Conservation (phyloP, 2,888 invertebrate genomes). For the Ptilodon capucinus region DNA sequence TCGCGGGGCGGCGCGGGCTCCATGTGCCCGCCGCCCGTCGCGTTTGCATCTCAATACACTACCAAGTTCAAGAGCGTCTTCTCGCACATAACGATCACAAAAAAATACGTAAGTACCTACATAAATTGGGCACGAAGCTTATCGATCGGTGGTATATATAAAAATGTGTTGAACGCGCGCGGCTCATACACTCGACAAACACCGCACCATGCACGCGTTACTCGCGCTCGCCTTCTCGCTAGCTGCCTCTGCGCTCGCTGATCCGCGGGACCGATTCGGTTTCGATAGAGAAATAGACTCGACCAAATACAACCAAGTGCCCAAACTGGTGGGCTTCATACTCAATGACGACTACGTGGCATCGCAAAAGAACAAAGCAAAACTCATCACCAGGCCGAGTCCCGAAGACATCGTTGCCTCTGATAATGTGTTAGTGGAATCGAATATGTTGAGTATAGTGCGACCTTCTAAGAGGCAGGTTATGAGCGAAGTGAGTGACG, state of each 20-base stretch:
- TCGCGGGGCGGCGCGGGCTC: slow-evolving; percentile 24
- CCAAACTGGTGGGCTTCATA: slow-evolving; percentile 60
- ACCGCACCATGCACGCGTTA: slow-evolving; percentile 77
- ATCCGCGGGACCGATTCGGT: slow-evolving; percentile 61
- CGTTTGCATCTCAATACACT: slow-evolving; percentile 47
- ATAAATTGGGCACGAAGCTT: slow-evolving; percentile 76
- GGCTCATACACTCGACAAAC: slow-evolving; percentile 73
- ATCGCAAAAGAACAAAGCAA: slow-evolving; percentile 65
- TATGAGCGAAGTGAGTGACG: slow-evolving; percentile 42
- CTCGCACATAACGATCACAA: slow-evolving; percentile 51
- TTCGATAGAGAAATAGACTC: slow-evolving; percentile 73
- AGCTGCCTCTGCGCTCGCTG: slow-evolving; percentile 51
- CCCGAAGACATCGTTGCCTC: slow-evolving; percentile 65
- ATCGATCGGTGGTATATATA: slow-evolving; percentile 77
- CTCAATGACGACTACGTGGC: slow-evolving; percentile 60
- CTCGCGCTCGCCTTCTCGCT: slow-evolving; percentile 64
- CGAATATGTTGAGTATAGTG: slow-evolving; percentile 68
- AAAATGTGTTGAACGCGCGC: slow-evolving; percentile 73
- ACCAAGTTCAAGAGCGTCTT: slow-evolving; percentile 72
- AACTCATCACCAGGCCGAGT: slow-evolving; percentile 64
- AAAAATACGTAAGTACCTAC: slow-evolving; percentile 54
- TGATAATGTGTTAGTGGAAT: slow-evolving; percentile 73
- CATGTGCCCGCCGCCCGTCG: slow-evolving; percentile 26
- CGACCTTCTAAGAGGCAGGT: slow-evolving; percentile 52
- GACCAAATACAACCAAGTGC: slow-evolving; percentile 61